phyloP scores from a whole-genome alignment of 2,888 invertebrate species.

The Agonum fuliginosum region DNA sequence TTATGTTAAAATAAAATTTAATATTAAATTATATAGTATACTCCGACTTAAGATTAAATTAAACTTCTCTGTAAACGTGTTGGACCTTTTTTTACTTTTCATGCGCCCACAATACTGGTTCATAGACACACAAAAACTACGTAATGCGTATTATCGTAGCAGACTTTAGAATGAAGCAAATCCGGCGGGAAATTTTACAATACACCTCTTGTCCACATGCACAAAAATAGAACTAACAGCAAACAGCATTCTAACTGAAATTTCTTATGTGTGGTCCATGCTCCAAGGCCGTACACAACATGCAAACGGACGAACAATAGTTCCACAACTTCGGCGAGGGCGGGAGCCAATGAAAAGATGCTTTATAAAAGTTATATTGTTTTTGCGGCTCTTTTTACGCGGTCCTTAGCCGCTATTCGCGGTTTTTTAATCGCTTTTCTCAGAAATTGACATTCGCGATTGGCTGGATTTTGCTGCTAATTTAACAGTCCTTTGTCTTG shows the following conservation, averaged over 20 bases:
- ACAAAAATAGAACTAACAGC: constrained; percentile 26
- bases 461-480: constrained; percentile 28
- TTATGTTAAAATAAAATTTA: too few relatives aligned
- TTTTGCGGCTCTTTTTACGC: constrained; percentile 46
- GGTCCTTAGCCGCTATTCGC: constrained; percentile 12
- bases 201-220: constrained; percentile 15
- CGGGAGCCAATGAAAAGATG: constrained; percentile 62
- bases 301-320: constrained; percentile 48
- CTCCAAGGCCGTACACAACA: constrained; percentile 16
- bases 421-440: constrained; percentile 49
- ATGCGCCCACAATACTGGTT: constrained; percentile 21
- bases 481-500: constrained; percentile 20
- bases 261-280: constrained; percentile 49
- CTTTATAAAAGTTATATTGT: constrained; percentile 50
- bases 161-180: constrained; percentile 10
- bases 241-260: constrained; percentile 46
- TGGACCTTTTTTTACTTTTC: neutral
- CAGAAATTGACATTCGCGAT: constrained; percentile 40
- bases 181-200: constrained; percentile 37
- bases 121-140: constrained; percentile 5
- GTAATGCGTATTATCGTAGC: neutral
- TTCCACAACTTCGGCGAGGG: constrained; percentile 47
- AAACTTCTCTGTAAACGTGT: constrained; percentile 7
- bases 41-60: neutral
- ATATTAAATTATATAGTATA: too few relatives aligned